These are phyloP conservation scores for Prunella strophiata DNA, from an alignment of 2,797 vertebrate species.

Conservation along the genomic window DNA sequence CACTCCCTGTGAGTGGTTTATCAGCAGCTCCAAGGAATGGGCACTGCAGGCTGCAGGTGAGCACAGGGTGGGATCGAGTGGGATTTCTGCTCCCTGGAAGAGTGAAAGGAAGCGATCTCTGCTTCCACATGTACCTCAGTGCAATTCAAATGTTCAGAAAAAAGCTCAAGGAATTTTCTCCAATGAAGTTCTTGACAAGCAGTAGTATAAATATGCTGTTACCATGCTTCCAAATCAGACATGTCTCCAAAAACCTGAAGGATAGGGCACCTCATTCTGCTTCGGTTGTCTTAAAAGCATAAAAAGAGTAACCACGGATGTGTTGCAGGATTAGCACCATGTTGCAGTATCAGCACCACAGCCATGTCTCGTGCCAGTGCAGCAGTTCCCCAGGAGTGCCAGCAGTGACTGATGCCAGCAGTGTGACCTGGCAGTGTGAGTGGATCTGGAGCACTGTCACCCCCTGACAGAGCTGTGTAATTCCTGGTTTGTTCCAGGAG, in stretches of 20 bases:
- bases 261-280: neutral
- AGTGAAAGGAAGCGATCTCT: neutral
- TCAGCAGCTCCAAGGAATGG: neutral
- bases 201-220: neutral
- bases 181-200: neutral
- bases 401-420: neutral
- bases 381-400: neutral
- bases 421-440: neutral
- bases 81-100: neutral
- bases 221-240: neutral
- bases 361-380: neutral
- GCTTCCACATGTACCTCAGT: neutral
- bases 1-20: neutral
- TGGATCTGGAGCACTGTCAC: neutral
- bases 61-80: neutral
- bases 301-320: neutral
- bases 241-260: neutral
- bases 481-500: neutral
- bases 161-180: neutral
- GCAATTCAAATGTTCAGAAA: neutral
- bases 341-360: neutral
- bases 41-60: neutral
- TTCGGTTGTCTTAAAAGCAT: neutral
- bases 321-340: neutral
- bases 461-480: neutral